These are phyloP conservation scores for Acanthoscelides obtectus DNA, from an alignment of 2,888 invertebrate species.

Conservation along the genomic window DNA sequence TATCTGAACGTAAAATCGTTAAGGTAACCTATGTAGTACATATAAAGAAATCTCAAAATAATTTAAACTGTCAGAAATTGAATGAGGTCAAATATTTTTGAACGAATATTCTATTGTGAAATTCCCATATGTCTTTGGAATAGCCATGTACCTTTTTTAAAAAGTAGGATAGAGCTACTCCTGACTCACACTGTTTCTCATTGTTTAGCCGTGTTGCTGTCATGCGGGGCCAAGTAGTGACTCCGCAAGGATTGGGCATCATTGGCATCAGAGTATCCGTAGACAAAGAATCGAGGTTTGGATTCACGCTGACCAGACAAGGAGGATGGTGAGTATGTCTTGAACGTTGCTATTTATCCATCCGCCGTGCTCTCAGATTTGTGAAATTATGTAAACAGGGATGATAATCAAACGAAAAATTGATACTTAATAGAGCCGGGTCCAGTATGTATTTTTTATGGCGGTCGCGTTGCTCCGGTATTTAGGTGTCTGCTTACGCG, in stretches of 20 bases:
- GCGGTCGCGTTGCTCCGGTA: no score
- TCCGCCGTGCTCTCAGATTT: no score
- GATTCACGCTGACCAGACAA: conserved; percentile 89
- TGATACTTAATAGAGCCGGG: no score
- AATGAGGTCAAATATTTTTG: no score
- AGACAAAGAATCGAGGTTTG: conserved; percentile 88
- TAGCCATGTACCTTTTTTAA: not conserved
- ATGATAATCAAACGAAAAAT: no score
- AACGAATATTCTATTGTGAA: not conserved
- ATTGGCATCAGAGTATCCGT: conserved; percentile 96
- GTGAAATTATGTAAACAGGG: no score
- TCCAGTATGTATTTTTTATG: no score
- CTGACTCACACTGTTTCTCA: not conserved
- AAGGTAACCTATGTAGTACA: no score
- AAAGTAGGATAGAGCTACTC: not conserved
- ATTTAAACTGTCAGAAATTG: no score
- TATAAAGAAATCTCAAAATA: no score
- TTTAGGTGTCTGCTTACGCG: no score
- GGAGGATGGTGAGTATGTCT: conserved; percentile 82
- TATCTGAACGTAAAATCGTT: no score
- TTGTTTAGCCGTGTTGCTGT: conserved; percentile 90
- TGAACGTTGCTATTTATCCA: not conserved
- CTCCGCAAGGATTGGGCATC: conserved; percentile 91
- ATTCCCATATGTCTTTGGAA: not conserved
- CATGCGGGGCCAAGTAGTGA: conserved; percentile 95